Evolutionary conservation across 2,113 vertebrate species (phyloP).

Genomic region (Aptenodytes forsteri): DNA sequence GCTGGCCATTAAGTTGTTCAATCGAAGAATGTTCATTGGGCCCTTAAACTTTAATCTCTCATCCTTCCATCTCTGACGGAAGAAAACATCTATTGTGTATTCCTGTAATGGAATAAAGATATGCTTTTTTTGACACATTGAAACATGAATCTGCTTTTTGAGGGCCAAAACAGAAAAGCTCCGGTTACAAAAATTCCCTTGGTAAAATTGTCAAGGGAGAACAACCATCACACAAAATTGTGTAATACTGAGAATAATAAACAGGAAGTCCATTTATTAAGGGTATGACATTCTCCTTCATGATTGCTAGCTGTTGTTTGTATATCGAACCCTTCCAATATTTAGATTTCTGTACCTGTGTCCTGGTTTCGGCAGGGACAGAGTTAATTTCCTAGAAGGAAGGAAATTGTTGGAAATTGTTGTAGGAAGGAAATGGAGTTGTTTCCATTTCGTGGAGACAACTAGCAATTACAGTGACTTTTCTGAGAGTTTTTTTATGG

Average conservation of each 20-base stretch:
- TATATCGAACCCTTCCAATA: neutral
- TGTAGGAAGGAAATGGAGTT: no score
- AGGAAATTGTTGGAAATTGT: no score
- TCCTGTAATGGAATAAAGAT: slow-evolving; percentile 79
- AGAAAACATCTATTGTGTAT: slow-evolving; percentile 98
- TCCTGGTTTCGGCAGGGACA: no score
- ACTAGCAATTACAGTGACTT: no score
- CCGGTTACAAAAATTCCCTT: neutral
- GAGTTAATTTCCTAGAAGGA: no score
- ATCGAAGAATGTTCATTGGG: slow-evolving; percentile 94
- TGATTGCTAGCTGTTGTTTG: neutral
- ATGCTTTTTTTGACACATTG: neutral
- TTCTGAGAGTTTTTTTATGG: no score
- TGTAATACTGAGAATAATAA: neutral
- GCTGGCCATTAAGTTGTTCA: slow-evolving; percentile 99
- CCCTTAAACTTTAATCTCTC: slow-evolving; percentile 94
- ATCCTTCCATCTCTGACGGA: slow-evolving; percentile 97
- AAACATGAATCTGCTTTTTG: neutral
- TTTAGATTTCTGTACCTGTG: neutral
- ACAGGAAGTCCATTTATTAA: neutral
- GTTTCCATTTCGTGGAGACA: no score
- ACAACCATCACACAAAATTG: neutral
- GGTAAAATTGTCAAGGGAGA: neutral
- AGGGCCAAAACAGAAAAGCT: neutral
- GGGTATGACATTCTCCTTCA: neutral